Conservation (phyloP, 1,140 invertebrate species). For the Cyrtorhinus lividipennis region DNA sequence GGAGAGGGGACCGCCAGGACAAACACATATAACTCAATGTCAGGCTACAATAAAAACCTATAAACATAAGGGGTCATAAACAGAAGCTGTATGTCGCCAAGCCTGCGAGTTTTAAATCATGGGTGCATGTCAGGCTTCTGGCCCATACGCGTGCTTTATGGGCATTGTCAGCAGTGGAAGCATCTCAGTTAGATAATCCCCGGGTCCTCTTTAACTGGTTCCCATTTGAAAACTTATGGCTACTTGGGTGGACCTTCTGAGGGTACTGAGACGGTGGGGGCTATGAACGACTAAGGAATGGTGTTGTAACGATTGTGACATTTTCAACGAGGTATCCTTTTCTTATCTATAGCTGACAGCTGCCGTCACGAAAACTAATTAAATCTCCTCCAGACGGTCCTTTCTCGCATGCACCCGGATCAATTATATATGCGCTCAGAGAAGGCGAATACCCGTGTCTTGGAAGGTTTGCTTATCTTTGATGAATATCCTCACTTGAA, state of each 20-base stretch:
- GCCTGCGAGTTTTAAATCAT: constrained; percentile 13
- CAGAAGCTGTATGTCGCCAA: constrained; percentile 14
- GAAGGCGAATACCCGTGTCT: not conserved
- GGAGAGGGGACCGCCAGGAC: not conserved
- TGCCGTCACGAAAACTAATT: constrained; percentile 6
- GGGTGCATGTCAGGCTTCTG: not conserved
- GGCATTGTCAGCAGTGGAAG: constrained; percentile 3
- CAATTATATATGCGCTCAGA: not conserved
- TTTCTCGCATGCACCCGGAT: not conserved
- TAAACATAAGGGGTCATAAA: constrained; percentile 15
- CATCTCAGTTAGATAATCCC: constrained; percentile 6
- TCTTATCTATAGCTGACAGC: not conserved
- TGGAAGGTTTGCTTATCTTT: not conserved
- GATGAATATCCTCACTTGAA: not conserved
- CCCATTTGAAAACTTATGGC: constrained; percentile 2
- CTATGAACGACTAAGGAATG: not conserved
- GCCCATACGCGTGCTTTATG: constrained; percentile 14
- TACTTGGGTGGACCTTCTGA: not conserved
- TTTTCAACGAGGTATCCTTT: not conserved
- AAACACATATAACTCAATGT: constrained; percentile 15
- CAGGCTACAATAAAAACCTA: constrained; percentile 14
- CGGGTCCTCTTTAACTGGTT: constrained; percentile 7
- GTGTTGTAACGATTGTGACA: constrained; percentile 8
- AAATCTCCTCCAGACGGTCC: not conserved
- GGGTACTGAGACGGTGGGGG: no score